Conservation (phyloP, 2,113 vertebrate genomes). For the Mungos mungo region DNA sequence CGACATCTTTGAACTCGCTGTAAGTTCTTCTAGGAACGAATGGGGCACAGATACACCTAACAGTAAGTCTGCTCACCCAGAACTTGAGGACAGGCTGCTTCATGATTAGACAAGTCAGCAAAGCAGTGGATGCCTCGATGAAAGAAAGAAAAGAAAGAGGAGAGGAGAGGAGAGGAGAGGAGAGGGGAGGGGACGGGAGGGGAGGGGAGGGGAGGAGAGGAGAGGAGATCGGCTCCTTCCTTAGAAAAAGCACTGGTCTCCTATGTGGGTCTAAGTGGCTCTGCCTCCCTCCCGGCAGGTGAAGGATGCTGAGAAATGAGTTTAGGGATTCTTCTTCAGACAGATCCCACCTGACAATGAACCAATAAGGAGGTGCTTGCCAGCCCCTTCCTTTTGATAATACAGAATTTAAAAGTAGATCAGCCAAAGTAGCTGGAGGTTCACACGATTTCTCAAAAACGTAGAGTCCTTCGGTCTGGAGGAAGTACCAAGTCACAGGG, state of each 20-base stretch:
- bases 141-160: not conserved
- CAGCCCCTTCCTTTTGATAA: not conserved
- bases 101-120: rapidly evolving
- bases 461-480: not conserved
- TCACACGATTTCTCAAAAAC: not conserved
- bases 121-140: not conserved
- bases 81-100: rapidly evolving
- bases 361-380: not conserved
- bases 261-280: not conserved
- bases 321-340: not conserved
- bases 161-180: no score
- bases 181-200: no score
- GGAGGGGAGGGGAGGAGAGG: no score
- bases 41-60: rapidly evolving
- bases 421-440: not conserved
- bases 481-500: not conserved
- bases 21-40: not conserved
- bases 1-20: not conserved
- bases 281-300: not conserved
- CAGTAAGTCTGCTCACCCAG: rapidly evolving
- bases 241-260: not conserved
- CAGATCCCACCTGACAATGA: not conserved
- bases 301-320: not conserved
- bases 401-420: not conserved
- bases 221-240: not conserved